A percentile compares a stretch with the other conserved stretches of the same genome.
Conservation (phyloP, 2,797 vertebrate genomes). For the Tragelaphus eurycerus region DNA sequence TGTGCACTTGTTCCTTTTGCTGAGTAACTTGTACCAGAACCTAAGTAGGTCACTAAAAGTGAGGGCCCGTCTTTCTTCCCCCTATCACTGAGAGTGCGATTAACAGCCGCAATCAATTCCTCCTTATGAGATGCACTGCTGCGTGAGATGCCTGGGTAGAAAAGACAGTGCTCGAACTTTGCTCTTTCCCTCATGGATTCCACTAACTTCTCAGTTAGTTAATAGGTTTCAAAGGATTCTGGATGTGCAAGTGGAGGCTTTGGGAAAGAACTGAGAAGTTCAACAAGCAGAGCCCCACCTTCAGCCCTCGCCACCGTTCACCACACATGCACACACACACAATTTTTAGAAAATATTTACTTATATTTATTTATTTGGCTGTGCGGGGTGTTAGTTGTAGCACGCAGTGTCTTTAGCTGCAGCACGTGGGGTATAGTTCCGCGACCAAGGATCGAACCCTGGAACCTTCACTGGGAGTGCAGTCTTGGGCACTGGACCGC, state of each 20-base stretch:
- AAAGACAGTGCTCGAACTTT: rapidly evolving
- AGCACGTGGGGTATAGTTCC: background rate
- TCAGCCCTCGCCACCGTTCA: background rate
- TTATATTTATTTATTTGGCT: background rate
- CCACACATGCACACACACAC: background rate
- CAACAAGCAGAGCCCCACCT: no score
- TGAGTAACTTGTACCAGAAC: background rate
- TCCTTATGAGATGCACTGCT: rapidly evolving
- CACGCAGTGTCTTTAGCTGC: background rate
- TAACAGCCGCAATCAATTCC: rapidly evolving
- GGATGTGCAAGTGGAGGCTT: background rate
- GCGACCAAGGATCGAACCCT: background rate
- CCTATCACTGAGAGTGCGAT: rapidly evolving
- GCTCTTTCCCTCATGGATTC: background rate
- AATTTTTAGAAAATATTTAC: background rate
- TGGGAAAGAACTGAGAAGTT: background rate
- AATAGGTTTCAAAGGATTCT: background rate
- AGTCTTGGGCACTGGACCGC: background rate
- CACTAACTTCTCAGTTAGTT: background rate
- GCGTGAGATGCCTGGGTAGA: background rate
- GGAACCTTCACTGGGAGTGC: background rate
- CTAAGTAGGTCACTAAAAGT: background rate
- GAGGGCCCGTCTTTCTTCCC: background rate
- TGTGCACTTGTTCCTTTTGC: rapidly evolving
- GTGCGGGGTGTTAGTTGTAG: background rate